Evolutionary conservation across 1,140 invertebrate species (phyloP).

Genomic region (Eciton burchellii): DNA sequence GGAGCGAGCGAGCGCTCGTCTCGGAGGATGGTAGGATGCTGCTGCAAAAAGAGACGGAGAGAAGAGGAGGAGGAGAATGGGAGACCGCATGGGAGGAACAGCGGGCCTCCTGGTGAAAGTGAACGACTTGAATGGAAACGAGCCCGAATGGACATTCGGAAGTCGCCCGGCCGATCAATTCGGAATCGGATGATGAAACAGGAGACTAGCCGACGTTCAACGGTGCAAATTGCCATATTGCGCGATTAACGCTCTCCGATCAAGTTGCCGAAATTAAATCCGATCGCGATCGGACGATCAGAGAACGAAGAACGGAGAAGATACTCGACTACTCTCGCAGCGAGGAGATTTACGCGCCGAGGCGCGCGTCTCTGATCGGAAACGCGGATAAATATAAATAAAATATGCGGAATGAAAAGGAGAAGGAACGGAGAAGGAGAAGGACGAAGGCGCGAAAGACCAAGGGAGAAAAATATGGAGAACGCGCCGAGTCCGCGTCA

Average conservation of each 20-base stretch:
- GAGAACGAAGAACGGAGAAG: no score
- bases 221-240: neutral
- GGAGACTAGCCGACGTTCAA: neutral
- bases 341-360: neutral
- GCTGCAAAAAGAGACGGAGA: conserved; percentile 60
- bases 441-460: neutral
- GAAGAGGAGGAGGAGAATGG: no score
- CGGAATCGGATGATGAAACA: neutral
- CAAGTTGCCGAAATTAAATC: no score
- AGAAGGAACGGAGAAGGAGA: neutral
- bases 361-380: neutral
- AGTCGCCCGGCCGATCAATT: conserved; percentile 1
- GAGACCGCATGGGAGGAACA: conserved; percentile 18
- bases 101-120: conserved; percentile 46
- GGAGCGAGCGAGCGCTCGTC: conserved; percentile 57
- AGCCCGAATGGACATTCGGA: neutral
- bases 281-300: no score
- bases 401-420: neutral
- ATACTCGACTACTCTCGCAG: neutral
- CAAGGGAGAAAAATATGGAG: conserved; percentile 38
- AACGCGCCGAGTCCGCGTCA: neutral
- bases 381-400: conserved; percentile 17
- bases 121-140: conserved; percentile 36
- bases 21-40: conserved; percentile 35
- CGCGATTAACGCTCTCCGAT: neutral